Evolutionary conservation across 2,888 invertebrate species (phyloP).

Genomic region (Lasioglossum oenotherae): DNA sequence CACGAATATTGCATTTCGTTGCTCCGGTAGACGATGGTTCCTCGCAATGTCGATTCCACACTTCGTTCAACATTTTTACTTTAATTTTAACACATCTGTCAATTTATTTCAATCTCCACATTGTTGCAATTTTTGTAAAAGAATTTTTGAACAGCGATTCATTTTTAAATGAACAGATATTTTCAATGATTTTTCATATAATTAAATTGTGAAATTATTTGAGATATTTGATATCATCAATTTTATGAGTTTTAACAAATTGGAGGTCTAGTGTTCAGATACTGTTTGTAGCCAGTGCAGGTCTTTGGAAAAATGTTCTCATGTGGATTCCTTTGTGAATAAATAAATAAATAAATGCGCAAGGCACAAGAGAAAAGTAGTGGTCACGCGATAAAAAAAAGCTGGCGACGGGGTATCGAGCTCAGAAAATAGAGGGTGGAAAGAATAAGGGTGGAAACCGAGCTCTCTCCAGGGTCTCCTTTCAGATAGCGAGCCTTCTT

Average conservation of each 20-base stretch:
- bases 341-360: neutral
- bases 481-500: slow-evolving; percentile 63
- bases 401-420: slow-evolving; percentile 34
- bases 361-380: neutral
- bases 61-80: neutral
- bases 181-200: neutral
- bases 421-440: slow-evolving; percentile 15
- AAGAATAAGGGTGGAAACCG: neutral
- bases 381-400: slow-evolving; percentile 18
- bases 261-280: neutral
- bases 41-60: neutral
- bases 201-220: no score
- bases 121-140: neutral
- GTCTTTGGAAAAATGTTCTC: neutral
- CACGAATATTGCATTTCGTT: neutral
- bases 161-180: neutral
- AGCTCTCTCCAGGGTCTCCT: slow-evolving; percentile 64
- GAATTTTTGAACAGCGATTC: neutral
- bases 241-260: neutral
- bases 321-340: neutral
- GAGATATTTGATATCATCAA: no score
- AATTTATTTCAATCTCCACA: neutral
- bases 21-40: neutral
- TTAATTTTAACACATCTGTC: neutral
- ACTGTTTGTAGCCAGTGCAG: neutral